Evolutionary conservation across 2,113 vertebrate genomes (phyloP), one percentile per base, ranked within the genome.

Genomic region (Neomonachus schauinslandi): DNA sequence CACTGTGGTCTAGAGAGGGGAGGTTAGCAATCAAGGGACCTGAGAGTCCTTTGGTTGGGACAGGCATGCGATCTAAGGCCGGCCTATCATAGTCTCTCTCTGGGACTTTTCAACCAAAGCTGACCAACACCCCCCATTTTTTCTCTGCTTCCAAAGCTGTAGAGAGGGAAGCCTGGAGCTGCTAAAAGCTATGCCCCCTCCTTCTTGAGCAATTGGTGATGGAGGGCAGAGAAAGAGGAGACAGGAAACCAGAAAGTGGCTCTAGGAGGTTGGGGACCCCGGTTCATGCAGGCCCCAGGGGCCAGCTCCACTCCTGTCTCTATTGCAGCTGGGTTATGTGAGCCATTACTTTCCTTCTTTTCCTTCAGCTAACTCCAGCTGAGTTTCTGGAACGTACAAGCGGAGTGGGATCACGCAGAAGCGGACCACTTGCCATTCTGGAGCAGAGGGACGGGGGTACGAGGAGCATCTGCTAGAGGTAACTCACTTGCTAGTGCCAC

Each of bases 401-500:
- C 36, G 72, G 53, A n/a, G 14, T 31, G 28, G 1, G 7, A 13
- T 4, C 24, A 18, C 9, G 33, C 0, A 4, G 21, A 85, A 61
- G 42, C 2, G 16, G 9, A 69, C 16, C 28, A 49, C 46, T 1
- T n/a, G 15, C 36, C 24, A 21, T 77, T 63, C 79, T 71, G 42
- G 72, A 92, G 22, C 9, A 24, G 24, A 57, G 42, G 53, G 11
- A 16, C 19, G 2, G 4, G 31, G 49, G 42, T 28, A 31, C 1
- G 3, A n/a, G 46, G 7, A 69, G 55, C 10, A 1, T 79, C 69
- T 36, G 57, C 36, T 65, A 7, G 8, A 39, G 55, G 74, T 19
- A 39, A 39, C 24, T 51, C 24, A 1, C 51, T 57, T 4, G 7
- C 2, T 4, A 18, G 21, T 22, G 12, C 59, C 10, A 0, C 0